Evolutionary conservation across 2,113 vertebrate genomes (phyloP).

Genomic region (Todiramphus saurophagus): DNA sequence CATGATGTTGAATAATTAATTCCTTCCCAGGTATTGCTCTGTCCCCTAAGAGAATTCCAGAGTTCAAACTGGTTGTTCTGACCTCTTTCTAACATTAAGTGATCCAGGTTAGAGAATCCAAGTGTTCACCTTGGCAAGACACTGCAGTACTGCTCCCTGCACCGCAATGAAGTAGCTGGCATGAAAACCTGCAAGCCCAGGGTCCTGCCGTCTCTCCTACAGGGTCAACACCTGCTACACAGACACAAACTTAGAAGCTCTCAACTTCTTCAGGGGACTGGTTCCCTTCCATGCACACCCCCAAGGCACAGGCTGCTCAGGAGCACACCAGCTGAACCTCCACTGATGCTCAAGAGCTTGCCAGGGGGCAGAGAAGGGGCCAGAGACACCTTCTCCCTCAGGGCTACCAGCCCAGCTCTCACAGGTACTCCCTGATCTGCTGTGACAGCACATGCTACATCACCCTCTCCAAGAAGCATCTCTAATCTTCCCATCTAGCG

Average conservation of each 20-base stretch:
- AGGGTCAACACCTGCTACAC: background rate
- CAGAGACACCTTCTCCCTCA: background rate
- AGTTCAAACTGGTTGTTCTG: background rate
- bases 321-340: background rate
- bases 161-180: background rate
- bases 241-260: background rate
- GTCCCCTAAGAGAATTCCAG: background rate
- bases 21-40: background rate
- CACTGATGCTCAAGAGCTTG: background rate
- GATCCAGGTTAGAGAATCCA: background rate
- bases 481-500: background rate
- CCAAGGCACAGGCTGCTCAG: background rate
- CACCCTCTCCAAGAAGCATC: background rate
- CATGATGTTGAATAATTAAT: background rate
- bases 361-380: accelerated
- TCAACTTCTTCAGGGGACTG: background rate
- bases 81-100: background rate
- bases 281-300: background rate
- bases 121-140: background rate
- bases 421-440: background rate
- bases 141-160: background rate
- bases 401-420: background rate
- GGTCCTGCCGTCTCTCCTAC: background rate
- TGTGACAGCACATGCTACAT: background rate
- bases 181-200: background rate